phyloP scores from a whole-genome alignment of 2,888 invertebrate genomes.

The Hyposoter didymator region DNA sequence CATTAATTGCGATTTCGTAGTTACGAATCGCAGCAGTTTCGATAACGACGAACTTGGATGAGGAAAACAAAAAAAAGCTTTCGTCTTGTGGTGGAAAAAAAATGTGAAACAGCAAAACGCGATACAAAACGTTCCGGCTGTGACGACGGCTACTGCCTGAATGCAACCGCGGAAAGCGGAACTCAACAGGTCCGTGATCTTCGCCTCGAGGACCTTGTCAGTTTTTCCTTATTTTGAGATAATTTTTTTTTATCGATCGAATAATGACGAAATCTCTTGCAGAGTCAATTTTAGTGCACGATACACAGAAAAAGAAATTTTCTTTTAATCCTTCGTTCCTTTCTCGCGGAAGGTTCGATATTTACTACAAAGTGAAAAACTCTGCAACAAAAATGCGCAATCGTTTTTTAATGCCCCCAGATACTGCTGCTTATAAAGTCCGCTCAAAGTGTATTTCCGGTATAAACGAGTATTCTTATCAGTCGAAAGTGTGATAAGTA shows the following conservation, averaged over 20 bases:
- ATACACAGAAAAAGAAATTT: neutral
- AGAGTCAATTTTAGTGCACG: neutral
- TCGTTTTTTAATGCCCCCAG: constrained; percentile 3
- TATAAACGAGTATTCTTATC: constrained; percentile 31
- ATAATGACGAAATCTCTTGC: neutral
- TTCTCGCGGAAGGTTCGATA: neutral
- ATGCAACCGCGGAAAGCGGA: constrained; percentile 73
- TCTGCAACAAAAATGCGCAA: neutral
- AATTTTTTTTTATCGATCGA: neutral
- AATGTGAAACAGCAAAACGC: constrained; percentile 47
- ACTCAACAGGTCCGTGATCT: constrained; percentile 70
- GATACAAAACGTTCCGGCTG: constrained; percentile 72
- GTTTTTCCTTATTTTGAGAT: neutral
- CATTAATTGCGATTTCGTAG: constrained; percentile 11
- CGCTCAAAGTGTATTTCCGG: constrained; percentile 6
- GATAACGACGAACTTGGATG: constrained; percentile 50
- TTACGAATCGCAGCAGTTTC: constrained; percentile 37
- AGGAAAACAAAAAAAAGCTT: constrained; percentile 42
- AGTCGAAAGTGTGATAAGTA: neutral
- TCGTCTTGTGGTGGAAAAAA: constrained; percentile 29
- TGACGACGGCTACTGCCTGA: constrained; percentile 77
- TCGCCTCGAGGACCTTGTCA: constrained; percentile 10
- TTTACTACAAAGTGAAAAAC: neutral
- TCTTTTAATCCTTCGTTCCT: neutral
- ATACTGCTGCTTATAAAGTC: constrained; percentile 43